Evolutionary conservation across 1,140 invertebrate species (phyloP), one percentile per base, ranked within the genome.

Genomic region (Panagrolaimus sp.): DNA sequence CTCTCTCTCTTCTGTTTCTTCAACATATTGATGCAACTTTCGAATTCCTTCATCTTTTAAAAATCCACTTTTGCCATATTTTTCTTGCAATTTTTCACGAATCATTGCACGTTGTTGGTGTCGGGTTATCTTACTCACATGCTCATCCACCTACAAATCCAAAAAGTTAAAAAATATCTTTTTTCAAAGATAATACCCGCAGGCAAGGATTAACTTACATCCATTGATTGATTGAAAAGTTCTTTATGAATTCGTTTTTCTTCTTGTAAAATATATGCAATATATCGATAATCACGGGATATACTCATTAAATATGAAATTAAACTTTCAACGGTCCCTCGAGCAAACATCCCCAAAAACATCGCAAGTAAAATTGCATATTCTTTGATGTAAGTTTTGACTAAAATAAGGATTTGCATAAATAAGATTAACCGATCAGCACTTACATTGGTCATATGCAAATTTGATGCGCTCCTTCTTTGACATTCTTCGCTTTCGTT

Each of bases 251-350:
- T 83, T 83, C 90, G 90, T 84, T 94, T 94, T 80, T 88, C 87
- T 58, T 85, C 79, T 9, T 85, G 78, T 24, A 88, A 83, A 58
- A 85, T 84, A 62, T 89, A 88, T 8, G 93, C 90, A 0, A 98
- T 91, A 81, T 93, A 94, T 76, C 94, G 88, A 85, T 96, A 96
- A 84, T 96, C 93, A 43, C 90, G 87, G 0, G 94, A 96, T 71
- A 93, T 90, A 72, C 87, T 87, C 86, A 96, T 94, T 44, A 96
- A 85, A 71, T 90, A 89, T 63, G 87, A 88, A 6, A 92, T 96
- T n/a, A 92, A 80, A n/a, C 91, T 91, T 15, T 93, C 90, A 80
- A 95, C 88, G 12, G 89, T 85, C 76, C 92, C 93, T 76, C 90
- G 89, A 32, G 93, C 83, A 69, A 94, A 89, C 9, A 89, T 89